Base-by-base conservation (phyloP, 2,888 invertebrate genomes). In the Lamellibrachia satsuma region DNA sequence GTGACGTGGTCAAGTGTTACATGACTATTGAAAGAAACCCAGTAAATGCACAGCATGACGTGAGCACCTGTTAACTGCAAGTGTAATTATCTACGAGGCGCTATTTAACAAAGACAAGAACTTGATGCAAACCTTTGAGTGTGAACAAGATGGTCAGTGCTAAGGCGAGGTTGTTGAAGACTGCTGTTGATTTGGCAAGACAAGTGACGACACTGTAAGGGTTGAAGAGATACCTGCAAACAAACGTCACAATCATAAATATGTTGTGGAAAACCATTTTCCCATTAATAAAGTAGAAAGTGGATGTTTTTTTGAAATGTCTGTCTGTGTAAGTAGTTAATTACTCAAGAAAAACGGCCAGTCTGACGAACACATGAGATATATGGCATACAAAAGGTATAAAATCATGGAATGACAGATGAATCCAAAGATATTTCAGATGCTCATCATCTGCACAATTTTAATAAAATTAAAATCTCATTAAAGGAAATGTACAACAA, bases 151-250 rank as follows among this genome's bases (percentile, higher is more conserved):
- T 97, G 92, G 98, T 97, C 6, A 98, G 95, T 0, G 98, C 97
- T 55, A 98, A 97, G 91, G 98, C 97, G n/a, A 99, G 97, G 97
- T 99, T 99, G 95, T 98, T 98, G 94, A 99, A 97, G 15, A 98
- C 98, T 2, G 98, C 98, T 2, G 99, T 99, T 0, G 99, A 98
- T 96, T 98, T 97, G 11, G 98, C 98, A 57, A 98, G 98, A 97
- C 99, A 99, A 95, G 98, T 98, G 92, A 98, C 97, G 93, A 99
- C 97, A 57, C 98, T 97, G 96, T 98, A 98, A 0, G 99, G 99
- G 90, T 94, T 94, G n/a, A 94, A 93, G 92, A 94, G 60, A 92
- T 93, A 94, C 27, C 94, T 94, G 93, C 27, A 92, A 91, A 75
- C 22, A 75, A 15, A 22, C 22, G 1, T 15, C 15, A 92, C n/a